These are phyloP conservation scores for Steinernema hermaphroditum DNA, from an alignment of 2,888 invertebrate species.

Conservation along the genomic window DNA sequence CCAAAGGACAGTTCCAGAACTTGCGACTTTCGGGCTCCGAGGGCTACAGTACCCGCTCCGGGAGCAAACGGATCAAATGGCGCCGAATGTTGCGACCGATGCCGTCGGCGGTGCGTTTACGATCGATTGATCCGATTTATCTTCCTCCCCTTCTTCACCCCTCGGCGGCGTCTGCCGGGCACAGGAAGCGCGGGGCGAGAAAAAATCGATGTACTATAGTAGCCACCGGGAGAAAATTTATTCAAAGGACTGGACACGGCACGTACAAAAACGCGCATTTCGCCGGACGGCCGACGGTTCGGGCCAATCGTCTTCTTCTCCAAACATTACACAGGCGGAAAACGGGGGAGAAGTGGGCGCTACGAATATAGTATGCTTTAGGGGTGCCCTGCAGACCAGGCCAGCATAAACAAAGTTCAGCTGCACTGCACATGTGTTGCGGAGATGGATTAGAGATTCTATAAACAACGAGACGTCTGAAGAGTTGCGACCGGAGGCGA, in stretches of 20 bases:
- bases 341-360: neutral
- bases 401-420: slow-evolving; percentile 9
- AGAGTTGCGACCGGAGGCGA: neutral
- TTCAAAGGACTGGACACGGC: neutral
- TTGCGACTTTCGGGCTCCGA: neutral
- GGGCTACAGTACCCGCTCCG: neutral
- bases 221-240: neutral
- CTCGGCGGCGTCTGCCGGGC: neutral
- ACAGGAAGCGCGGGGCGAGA: neutral
- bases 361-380: slow-evolving; percentile 6
- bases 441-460: neutral
- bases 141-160: neutral
- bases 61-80: neutral
- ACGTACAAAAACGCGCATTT: slow-evolving; percentile 15
- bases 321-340: slow-evolving; percentile 13
- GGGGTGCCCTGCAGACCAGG: neutral
- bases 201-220: slow-evolving; percentile 13
- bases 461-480: slow-evolving; percentile 5
- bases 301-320: neutral
- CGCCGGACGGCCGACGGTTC: neutral
- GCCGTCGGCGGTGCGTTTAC: slow-evolving; percentile 17
- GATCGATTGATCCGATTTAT: slow-evolving; percentile 10
- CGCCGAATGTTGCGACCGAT: slow-evolving; percentile 20
- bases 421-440: slow-evolving; percentile 23
- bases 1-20: neutral